Conservation (phyloP, 1,140 invertebrate genomes). For the Diplogasteroides magnus region DNA sequence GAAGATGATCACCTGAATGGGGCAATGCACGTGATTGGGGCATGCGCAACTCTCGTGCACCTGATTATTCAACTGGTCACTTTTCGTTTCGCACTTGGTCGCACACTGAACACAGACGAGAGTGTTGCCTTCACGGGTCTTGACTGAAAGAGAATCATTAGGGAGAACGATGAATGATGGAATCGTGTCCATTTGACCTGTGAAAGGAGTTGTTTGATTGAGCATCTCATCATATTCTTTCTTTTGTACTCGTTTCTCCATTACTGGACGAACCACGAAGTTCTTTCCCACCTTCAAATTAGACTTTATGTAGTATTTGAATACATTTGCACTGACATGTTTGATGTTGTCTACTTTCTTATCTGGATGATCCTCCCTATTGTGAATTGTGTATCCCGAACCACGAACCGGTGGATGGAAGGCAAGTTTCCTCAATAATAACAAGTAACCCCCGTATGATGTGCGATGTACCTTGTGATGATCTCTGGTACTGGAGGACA, state of each 20-base stretch:
- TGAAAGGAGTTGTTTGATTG: background rate
- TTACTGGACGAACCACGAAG: background rate
- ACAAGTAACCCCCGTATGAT: background rate
- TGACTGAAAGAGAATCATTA: background rate
- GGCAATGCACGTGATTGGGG: background rate
- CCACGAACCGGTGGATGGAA: background rate
- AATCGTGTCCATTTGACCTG: background rate
- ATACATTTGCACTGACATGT: too few relatives aligned
- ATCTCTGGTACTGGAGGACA: background rate
- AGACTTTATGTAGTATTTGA: background rate
- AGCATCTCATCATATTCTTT: background rate
- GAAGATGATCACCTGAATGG: slow-evolving; percentile 32
- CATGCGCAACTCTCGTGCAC: background rate
- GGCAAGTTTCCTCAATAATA: background rate
- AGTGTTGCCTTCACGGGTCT: background rate
- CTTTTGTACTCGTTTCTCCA: background rate
- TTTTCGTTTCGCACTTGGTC: background rate
- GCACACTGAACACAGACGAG: background rate
- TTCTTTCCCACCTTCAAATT: background rate
- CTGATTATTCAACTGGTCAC: background rate
- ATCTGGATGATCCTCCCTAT: background rate
- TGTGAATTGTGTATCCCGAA: too few relatives aligned
- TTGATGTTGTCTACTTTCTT: background rate
- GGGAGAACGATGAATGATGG: background rate
- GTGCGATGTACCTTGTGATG: background rate